These are phyloP conservation scores for Clanis bilineata DNA, from an alignment of 2,888 invertebrate species.

Conservation along the genomic window DNA sequence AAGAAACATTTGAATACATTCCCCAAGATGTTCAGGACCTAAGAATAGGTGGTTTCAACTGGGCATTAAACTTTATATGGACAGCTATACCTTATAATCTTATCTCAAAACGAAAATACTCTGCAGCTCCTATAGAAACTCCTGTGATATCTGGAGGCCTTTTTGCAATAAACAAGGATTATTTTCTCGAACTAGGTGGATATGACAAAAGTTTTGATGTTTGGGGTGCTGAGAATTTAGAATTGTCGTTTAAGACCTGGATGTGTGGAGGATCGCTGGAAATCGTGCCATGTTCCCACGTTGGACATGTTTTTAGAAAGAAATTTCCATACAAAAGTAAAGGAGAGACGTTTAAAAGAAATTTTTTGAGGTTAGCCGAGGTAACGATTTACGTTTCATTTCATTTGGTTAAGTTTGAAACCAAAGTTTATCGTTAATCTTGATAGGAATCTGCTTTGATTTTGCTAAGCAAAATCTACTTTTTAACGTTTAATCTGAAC, in stretches of 20 bases:
- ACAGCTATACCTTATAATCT: constrained; percentile 93
- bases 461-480: background rate
- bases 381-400: constrained; percentile 42
- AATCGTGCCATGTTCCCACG: constrained; percentile 99
- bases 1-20: constrained; percentile 93
- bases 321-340: constrained; percentile 96
- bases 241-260: constrained; percentile 99
- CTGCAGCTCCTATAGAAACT: constrained; percentile 92
- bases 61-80: constrained; percentile 97
- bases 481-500: background rate
- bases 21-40: constrained; percentile 88
- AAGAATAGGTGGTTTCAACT: constrained; percentile 93
- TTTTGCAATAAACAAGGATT: constrained; percentile 94
- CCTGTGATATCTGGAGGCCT: constrained; percentile 99
- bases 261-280: constrained; percentile 99
- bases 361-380: constrained; percentile 95
- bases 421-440: background rate
- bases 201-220: constrained; percentile 99
- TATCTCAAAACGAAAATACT: constrained; percentile 86
- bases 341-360: constrained; percentile 92
- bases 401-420: background rate
- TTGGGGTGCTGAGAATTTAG: constrained; percentile 99
- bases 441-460: background rate
- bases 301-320: constrained; percentile 98
- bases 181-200: constrained; percentile 95